Evolutionary conservation across 35 echinoderm and acorn worm species (phyloP), one percentile per base, ranked within the genome.

Genomic region (Patiria miniata): DNA sequence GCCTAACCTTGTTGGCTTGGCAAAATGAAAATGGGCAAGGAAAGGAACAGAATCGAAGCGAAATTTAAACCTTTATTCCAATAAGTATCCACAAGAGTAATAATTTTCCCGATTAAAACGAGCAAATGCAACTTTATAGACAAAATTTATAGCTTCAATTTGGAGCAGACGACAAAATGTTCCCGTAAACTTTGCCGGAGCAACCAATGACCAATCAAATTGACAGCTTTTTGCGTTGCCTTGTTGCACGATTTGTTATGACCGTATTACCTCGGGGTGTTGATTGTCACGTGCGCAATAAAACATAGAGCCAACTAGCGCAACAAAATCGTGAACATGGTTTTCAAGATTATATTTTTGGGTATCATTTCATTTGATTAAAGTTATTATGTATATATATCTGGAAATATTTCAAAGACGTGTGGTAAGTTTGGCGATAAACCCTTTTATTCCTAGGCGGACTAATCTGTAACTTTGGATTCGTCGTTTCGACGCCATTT

Each of bases 81-180:
- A n/a, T n/a, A n/a, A n/a, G n/a, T n/a, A n/a, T n/a, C n/a, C n/a
- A n/a, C n/a, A n/a, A n/a, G n/a, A n/a, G n/a, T n/a, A n/a, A n/a
- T n/a, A n/a, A n/a, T n/a, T n/a, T n/a, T n/a, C n/a, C n/a, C n/a
- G n/a, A n/a, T n/a, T n/a, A n/a, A n/a, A n/a, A n/a, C n/a, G n/a
- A n/a, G n/a, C n/a, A n/a, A n/a, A n/a, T n/a, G n/a, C n/a, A n/a
- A n/a, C n/a, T n/a, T n/a, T n/a, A n/a, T n/a, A n/a, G 19, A 44
- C 40, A 60, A 7, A 17, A n/a, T 60, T 60, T 60, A 7, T 60
- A 14, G 26, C 34, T 32, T 73, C 29, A 32, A 34, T 36, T 73
- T 73, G 65, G 34, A 73, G 65, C 65, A 73, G 65, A 73, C 65
- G 65, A 73, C 65, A 73, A 26, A 60, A 36, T 30, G 26, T 73